A percentile compares a stretch with the other conserved stretches of the same genome.
Evolutionary conservation across 2,888 invertebrate genomes (phyloP).

Genomic region (Lepeophtheirus nordmannii): DNA sequence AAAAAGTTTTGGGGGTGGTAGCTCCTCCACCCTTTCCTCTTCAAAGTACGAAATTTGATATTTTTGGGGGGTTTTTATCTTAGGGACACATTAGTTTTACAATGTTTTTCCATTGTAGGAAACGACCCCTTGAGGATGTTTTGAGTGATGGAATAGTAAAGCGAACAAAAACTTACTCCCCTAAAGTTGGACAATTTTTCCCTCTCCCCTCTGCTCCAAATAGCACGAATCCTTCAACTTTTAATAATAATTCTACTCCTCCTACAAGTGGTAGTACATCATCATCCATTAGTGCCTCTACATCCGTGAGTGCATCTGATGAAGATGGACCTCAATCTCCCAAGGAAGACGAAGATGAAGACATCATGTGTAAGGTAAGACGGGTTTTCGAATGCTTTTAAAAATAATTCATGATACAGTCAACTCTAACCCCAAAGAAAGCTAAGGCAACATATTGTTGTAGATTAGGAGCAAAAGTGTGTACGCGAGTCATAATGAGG

Average conservation of each 20-base stretch:
- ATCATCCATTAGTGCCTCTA: not conserved
- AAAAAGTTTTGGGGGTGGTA: slow-evolving; percentile 5
- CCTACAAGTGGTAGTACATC: not conserved
- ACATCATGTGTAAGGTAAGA: not conserved
- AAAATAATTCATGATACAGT: too few relatives aligned
- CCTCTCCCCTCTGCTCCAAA: not conserved
- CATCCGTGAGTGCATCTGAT: not conserved
- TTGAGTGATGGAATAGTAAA: not conserved
- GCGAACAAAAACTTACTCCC: not conserved
- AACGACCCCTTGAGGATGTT: not conserved
- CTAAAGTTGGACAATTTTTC: not conserved
- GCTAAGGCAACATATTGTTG: too few relatives aligned
- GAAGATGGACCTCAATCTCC: not conserved
- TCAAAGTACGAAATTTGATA: not conserved
- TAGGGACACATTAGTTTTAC: too few relatives aligned
- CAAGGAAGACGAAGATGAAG: not conserved
- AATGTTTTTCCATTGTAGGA: not conserved
- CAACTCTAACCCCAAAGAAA: too few relatives aligned
- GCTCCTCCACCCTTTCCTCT: not conserved
- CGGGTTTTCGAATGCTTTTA: too few relatives aligned
- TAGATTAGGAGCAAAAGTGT: too few relatives aligned
- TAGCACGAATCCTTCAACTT: too few relatives aligned
- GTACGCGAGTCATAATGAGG: too few relatives aligned
- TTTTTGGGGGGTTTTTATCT: too few relatives aligned
- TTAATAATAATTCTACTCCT: not conserved